Base-by-base conservation (phyloP, 2,888 invertebrate species). In the Craniophora ligustri region DNA sequence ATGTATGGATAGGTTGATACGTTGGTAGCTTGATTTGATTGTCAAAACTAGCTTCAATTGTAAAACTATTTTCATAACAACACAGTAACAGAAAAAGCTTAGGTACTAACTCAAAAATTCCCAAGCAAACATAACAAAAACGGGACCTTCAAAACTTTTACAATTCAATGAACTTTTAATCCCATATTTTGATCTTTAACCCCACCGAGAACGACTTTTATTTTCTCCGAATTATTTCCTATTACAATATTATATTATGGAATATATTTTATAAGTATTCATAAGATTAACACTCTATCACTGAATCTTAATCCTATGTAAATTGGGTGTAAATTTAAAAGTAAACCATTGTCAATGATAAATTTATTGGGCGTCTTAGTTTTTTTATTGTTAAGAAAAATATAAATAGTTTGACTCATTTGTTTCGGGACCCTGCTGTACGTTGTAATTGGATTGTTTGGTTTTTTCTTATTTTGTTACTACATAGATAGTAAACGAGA, bases 241-340 rank as follows among this genome's bases (percentile, higher is more conserved):
- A 31, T 31, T 21, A 61, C 38, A 55, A 60, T 60, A 64, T 53
- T 57, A 41, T 36, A 0, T 2, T 7, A 55, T 14, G 21, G 32
- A 47, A 58, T 59, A 44, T 21, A 23, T 60, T 47, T 58, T 51
- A 70, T 46, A 32, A 23, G 23, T 21, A 21, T 26, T 55, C 40
- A 62, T 45, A 53, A 47, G 8, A 32, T 30, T 16, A 35, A 49
- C 54, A 58, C 57, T 67, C 26, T 3, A 53, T 72, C 73, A 64
- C 18, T 44, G 54, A 56, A 57, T 60, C 19, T 34, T 67, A 75
- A 76, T 72, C 69, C 63, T 69, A 78, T 81, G 69, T 72, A 74
- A 78, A 75, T 79, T 62, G 68, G 59, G 69, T 76, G 72, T 80
- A 72, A 78, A 75, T 47, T 73, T 74, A 63, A 70, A 35, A 41